Base-by-base conservation (phyloP, 2,113 vertebrate species). In the Sigmodon hispidus region DNA sequence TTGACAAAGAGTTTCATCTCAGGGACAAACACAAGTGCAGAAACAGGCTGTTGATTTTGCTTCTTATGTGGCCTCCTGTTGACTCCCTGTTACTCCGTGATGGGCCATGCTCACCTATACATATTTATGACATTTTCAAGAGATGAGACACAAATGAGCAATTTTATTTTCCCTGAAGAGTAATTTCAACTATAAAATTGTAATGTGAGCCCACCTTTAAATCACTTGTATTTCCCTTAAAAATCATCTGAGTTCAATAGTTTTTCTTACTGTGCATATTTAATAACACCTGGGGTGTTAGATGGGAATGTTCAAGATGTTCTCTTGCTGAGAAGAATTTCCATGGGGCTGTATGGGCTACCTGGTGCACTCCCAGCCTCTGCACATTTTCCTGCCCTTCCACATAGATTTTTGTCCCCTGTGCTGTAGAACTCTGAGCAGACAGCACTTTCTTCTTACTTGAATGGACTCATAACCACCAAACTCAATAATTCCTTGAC, bases 111-210 rank as follows among this genome's bases (percentile, higher is more conserved):
- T 13, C 17, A 52, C 21, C 6, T 7, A 0, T 67, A 13, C 21
- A 5, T 26, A 26, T 31, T n/a, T 45, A 59, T 89, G 72, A 72
- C 45, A n/a, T 34, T 45, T 40, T 93, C 29, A n/a, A 72, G 61
- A 87, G 57, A 81, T 19, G 48, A 67, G 31, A 48, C 40, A 31
- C 7, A 6, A 15, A 19, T 61, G 61, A 87, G 43, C 79, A 48
- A 7, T 87, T 87, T 50, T 19, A n/a, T 70, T 76, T 88, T 93
- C 80, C 59, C 57, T 31, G 22, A 34, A 70, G 65, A 93, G 50
- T 88, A n/a, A 94, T 91, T 91, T 77, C 36, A 95, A 26, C 90
- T 50, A 57, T 89, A 34, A 76, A 85, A 80, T 65, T 80, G 3
- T 67, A 59, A 52, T 70, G 45, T 19, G 5, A 75, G 3, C 45